Base-by-base conservation (phyloP, 2,888 invertebrate genomes). In the Homarus gammarus region DNA sequence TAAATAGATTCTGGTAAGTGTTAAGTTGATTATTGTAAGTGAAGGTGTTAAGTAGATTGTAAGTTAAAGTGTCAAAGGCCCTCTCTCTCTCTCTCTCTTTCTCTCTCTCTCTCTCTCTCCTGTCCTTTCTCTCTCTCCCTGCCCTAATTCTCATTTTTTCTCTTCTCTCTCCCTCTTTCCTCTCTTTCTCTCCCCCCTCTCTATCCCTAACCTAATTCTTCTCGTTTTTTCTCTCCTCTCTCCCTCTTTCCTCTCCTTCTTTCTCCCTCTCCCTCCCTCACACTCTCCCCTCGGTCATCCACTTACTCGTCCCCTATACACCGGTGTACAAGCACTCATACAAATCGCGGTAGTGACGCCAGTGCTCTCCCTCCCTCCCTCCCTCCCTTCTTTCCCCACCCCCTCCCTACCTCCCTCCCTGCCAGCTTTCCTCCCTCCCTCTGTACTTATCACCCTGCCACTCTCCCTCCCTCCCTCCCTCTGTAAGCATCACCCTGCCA, bases 381-480 rank as follows among this genome's bases (percentile, higher is more conserved):
- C 73, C 56, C 40, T 56, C 38, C n/a, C 15, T 33, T 49, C 49
- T 27, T 27, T 36, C 33, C 10, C n/a, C 44, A 31, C 33, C 38
- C 61, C n/a, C 15, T 31, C 49, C 64, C 40, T 22, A 1, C 31
- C 38, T 73, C 73, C 27, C 36, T 73, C 73, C 36, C 77, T 44
- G 22, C 2, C 64, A 38, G 68, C 64, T 68, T 77, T 49, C 44
- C 68, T 51, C 70, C 44, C 68, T 78, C 78, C 68, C 68, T 31
- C n/a, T 49, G 27, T 40, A 31, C 33, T 56, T 31, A 15, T 31
- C 31, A 15, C 33, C 8, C 5, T 51, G 22, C 33, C 85, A 31
- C 78, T 75, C 78, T 49, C 49, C 61, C 61, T 61, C 44, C 68
- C 77, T 68, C 68, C 44, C 78, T 70, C 78, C 44, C 61, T 61